Evolutionary conservation across 2,797 vertebrate genomes (phyloP), one percentile per base, ranked within the genome.

Genomic region (Adelosebastes latens): DNA sequence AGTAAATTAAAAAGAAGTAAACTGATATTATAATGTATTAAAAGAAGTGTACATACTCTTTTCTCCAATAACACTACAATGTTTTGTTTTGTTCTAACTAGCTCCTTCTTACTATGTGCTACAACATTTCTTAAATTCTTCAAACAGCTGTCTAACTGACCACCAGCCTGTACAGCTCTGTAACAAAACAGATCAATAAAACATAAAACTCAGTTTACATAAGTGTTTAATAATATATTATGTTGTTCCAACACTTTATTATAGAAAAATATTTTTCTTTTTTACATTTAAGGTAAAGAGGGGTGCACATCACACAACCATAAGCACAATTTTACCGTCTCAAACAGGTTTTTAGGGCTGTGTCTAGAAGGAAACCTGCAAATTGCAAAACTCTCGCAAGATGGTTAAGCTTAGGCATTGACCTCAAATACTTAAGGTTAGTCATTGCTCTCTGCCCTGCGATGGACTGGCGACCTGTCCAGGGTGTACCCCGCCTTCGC

Each of bases 141-240:
- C 10, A 60, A 20, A 32, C 24, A 27, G n/a, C 16, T 68, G 8
- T 27, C 11, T 22, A 9, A 76, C 5, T 58, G 61, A 67, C 20
- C 20, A 65, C 16, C 24, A 5, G 24, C 18, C 9, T 14, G 10
- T 10, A 18, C 20, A 63, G 64, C 24, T 29, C 34, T 24, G 24
- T 10, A 53, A 39, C 20, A 71, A 27, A 52, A 67, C 62, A 46
- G 11, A 65, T 53, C 39, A 72, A 72, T 32, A 34, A 36, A 52
- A 69, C 27, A 68, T 34, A 55, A 4, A 64, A 46, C 42, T 18
- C 16, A 24, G 20, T 55, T n/a, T 22, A 6, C 12, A 46, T 46
- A 6, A 24, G 2, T 22, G n/a, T 84, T 77, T 58, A 72, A 64
- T 73, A 24, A 24, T 72, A 32, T 36, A 58, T 49, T 58, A 63